Evolutionary conservation across 2,113 vertebrate genomes (phyloP).

Genomic region (Patagioenas fasciata): DNA sequence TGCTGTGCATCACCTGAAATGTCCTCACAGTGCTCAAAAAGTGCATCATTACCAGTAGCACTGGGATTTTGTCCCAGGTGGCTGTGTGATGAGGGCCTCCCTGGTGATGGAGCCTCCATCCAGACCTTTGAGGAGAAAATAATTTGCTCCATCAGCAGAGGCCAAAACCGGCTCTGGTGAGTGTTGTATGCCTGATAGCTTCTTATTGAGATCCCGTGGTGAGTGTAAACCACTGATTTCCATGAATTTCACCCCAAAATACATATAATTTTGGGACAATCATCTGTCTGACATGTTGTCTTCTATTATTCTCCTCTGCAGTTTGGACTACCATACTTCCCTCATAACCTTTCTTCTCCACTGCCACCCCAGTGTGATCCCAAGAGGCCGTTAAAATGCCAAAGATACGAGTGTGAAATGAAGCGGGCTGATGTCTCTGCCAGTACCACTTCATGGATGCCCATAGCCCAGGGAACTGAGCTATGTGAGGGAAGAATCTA

Average conservation of each 20-base stretch:
- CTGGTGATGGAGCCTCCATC: background rate
- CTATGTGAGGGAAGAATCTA: background rate
- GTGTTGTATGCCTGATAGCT: background rate
- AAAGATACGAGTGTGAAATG: background rate
- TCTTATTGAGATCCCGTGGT: background rate
- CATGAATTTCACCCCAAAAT: background rate
- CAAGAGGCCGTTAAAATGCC: background rate
- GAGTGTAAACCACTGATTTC: background rate
- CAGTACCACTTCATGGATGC: background rate
- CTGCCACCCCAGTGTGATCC: background rate
- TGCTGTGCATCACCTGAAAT: background rate
- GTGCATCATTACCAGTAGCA: background rate
- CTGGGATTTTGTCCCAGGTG: rapidly evolving
- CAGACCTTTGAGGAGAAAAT: background rate
- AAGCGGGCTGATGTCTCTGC: background rate
- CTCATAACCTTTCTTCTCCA: background rate
- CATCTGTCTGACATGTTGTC: background rate
- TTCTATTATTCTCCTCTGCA: background rate
- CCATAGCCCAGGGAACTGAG: background rate
- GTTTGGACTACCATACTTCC: background rate
- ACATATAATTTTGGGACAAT: background rate
- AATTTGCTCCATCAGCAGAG: background rate
- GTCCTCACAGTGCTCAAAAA: background rate
- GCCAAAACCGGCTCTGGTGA: background rate
- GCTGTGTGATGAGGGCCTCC: background rate